Evolutionary conservation across 2,113 vertebrate species (phyloP), one percentile per base, ranked within the genome.

Genomic region (Orcinus orca): DNA sequence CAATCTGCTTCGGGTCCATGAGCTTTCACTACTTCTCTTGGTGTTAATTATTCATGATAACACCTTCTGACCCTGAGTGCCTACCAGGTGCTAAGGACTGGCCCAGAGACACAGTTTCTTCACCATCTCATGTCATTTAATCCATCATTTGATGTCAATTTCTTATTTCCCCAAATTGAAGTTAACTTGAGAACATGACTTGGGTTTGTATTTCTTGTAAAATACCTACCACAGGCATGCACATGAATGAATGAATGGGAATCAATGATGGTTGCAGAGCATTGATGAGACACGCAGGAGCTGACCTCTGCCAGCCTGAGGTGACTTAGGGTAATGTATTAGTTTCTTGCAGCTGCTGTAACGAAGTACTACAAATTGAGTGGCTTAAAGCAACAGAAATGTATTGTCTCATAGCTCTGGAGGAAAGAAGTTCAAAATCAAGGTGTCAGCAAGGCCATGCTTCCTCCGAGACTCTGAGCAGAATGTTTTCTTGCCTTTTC

Each of bases 21-120:
- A 4, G 3, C 0, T 15, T 1, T 7, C 8, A 23, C 41, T 3
- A 5, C 60, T 25, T 71, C 36, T 29, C 29, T 6, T 13, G 29
- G 38, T 21, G 13, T 63, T 74, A 47, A 74, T 26, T 31, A 14
- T 26, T 55, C 33, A 55, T 33, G 44, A 9, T 5, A 23, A 38
- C 21, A 38, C n/a, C 8, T 47, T 36, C 31, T 79, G 38, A 70
- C 7, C 50, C 41, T 25, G 38, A 85, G 10, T 3, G 4, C n/a
- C 36, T 11, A 14, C 85, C 3, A 3, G 10, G 8, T 38, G 50
- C 58, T n/a, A 8, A 87, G 58, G 23, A 41, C 10, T 3, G 15
- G 31, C 21, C 4, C 36, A 70, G 41, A 84, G 41, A 33, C 36
- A 36, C 5, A 26, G 1, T 80, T 25, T 53, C 5, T 3, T 62